Conservation (phyloP, 2,888 invertebrate genomes). For the Amblyjoppa fuscipennis region DNA sequence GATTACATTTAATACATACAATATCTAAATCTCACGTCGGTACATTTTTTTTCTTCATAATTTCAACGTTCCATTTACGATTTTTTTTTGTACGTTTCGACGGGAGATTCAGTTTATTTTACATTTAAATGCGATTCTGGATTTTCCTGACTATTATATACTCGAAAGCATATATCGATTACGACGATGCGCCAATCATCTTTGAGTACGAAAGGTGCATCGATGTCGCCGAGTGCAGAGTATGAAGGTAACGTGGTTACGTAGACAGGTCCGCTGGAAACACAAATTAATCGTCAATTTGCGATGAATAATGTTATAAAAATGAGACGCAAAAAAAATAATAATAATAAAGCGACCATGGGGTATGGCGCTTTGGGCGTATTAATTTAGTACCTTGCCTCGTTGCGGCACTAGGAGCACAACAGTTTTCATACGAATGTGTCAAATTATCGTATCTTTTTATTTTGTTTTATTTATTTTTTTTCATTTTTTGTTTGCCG, state of each 20-base stretch:
- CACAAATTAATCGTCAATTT: neutral
- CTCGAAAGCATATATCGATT: neutral
- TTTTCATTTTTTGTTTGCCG: neutral
- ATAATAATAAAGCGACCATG: neutral
- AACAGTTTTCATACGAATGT: slow-evolving; percentile 30
- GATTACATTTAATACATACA: neutral
- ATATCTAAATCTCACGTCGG: neutral
- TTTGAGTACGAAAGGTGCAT: neutral
- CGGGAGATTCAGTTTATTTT: neutral
- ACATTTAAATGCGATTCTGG: neutral
- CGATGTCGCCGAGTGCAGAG: neutral
- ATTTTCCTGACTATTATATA: neutral
- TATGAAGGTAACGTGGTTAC: neutral
- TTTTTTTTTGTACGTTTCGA: neutral
- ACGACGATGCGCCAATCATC: neutral
- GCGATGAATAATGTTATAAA: neutral
- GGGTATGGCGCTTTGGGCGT: slow-evolving; percentile 35
- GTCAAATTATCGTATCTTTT: slow-evolving; percentile 52
- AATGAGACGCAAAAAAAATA: neutral
- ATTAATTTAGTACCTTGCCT: slow-evolving; percentile 44
- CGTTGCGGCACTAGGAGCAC: slow-evolving; percentile 15
- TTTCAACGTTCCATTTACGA: neutral
- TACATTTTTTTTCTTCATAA: neutral
- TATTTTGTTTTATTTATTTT: neutral
- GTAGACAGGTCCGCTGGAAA: neutral